These are phyloP conservation scores for Nephila pilipes DNA, from an alignment of 1,140 invertebrate species.

Conservation along the genomic window DNA sequence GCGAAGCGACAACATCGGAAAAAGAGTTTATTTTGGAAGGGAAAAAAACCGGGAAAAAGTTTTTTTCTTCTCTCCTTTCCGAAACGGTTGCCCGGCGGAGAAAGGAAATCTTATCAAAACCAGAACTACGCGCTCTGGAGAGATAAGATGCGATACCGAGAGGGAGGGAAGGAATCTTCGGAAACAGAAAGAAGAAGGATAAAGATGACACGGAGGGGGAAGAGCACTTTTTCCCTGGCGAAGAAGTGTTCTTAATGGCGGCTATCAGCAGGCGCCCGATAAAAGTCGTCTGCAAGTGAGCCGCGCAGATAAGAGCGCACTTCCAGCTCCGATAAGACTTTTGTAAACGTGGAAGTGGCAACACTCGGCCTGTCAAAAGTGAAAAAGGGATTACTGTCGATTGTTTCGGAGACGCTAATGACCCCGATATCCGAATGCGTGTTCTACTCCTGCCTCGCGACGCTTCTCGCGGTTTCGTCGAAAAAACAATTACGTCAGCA, in stretches of 20 bases:
- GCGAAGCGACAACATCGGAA: slow-evolving; percentile 32
- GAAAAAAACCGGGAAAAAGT: background rate
- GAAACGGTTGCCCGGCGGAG: slow-evolving; percentile 49
- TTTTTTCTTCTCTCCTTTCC: background rate
- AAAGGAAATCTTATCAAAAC: slow-evolving; percentile 73
- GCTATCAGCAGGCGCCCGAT: slow-evolving; percentile 66
- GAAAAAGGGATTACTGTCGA: slow-evolving; percentile 54
- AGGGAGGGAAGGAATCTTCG: slow-evolving; percentile 40
- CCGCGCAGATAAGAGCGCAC: slow-evolving; percentile 49
- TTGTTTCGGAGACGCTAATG: slow-evolving; percentile 42
- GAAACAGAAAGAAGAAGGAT: slow-evolving; percentile 47
- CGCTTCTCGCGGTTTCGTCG: too few relatives aligned
- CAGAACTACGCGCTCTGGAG: slow-evolving; percentile 62
- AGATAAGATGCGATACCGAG: slow-evolving; percentile 64
- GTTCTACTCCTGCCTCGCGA: too few relatives aligned
- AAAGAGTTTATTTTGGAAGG: slow-evolving; percentile 58
- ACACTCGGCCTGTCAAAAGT: slow-evolving; percentile 49
- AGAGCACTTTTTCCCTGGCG: background rate
- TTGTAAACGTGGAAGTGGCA: slow-evolving; percentile 63
- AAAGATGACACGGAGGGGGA: slow-evolving; percentile 45
- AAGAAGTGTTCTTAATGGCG: slow-evolving; percentile 73
- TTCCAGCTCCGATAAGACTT: slow-evolving; percentile 60
- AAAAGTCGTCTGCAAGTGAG: slow-evolving; percentile 60
- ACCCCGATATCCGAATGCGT: background rate
- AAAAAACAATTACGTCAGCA: too few relatives aligned